These are phyloP conservation scores for Allacma fusca DNA, from an alignment of 2,888 invertebrate species.

Conservation along the genomic window DNA sequence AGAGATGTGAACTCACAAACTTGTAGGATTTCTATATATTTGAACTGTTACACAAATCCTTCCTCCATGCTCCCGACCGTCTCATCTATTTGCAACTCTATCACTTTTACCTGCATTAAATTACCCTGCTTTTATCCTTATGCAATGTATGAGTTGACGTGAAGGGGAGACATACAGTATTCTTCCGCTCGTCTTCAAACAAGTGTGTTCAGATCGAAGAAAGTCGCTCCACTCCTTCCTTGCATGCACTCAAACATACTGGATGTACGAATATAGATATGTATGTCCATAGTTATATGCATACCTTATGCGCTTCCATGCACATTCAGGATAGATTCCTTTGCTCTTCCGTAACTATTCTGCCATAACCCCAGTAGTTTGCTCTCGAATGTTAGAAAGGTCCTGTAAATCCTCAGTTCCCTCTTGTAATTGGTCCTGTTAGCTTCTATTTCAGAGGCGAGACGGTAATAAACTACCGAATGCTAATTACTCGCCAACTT, in stretches of 20 bases:
- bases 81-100: slow-evolving; percentile 40
- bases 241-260: background rate
- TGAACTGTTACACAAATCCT: slow-evolving; percentile 25
- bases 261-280: too few relatives aligned
- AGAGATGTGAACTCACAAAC: slow-evolving; percentile 30
- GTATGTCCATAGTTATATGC: too few relatives aligned
- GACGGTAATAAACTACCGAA: slow-evolving; percentile 18
- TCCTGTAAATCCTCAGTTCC: background rate
- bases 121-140: slow-evolving; percentile 22
- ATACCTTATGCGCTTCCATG: too few relatives aligned
- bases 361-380: too few relatives aligned
- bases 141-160: background rate
- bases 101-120: slow-evolving; percentile 38
- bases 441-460: background rate
- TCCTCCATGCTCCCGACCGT: slow-evolving; percentile 12
- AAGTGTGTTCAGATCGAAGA: background rate
- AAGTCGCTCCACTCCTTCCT: background rate
- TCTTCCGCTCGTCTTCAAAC: background rate
- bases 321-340: too few relatives aligned
- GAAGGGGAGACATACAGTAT: background rate
- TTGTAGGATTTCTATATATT: slow-evolving; percentile 26
- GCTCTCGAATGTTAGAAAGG: background rate
- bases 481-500: slow-evolving; percentile 30
- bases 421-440: slow-evolving; percentile 13
- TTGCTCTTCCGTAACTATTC: too few relatives aligned